phyloP scores from a whole-genome alignment of 2,888 invertebrate species.

The Thysanoteuthis rhombus region DNA sequence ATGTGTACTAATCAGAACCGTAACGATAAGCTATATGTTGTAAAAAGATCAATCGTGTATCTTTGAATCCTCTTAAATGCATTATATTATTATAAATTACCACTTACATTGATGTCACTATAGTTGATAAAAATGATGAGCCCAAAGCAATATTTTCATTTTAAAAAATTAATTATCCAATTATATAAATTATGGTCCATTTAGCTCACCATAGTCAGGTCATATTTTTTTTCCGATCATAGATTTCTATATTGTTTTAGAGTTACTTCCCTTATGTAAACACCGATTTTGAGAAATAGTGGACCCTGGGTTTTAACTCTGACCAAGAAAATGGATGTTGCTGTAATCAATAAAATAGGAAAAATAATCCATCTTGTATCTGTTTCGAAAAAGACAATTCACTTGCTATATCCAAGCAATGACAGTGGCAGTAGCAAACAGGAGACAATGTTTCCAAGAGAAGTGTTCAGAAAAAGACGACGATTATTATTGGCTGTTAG shows the following conservation, averaged over 20 bases:
- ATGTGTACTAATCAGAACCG: too few species aligned
- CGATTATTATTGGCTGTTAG: neutral
- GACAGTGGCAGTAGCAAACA: neutral
- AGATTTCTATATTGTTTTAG: neutral
- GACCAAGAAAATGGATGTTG: neutral
- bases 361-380: neutral
- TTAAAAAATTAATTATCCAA: too few species aligned
- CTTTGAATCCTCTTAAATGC: too few species aligned
- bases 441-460: neutral
- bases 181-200: too few species aligned
- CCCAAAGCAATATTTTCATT: too few species aligned
- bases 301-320: neutral
- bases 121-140: too few species aligned
- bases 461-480: neutral
- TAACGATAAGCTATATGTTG: too few species aligned
- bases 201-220: too few species aligned
- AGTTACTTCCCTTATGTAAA: neutral
- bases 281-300: neutral
- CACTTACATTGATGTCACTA: too few species aligned
- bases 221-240: too few species aligned
- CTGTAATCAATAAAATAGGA: neutral
- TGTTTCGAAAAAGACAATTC: neutral
- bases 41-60: too few species aligned
- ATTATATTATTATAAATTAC: too few species aligned
- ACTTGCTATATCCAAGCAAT: neutral